Evolutionary conservation across 1,140 invertebrate species (phyloP), one percentile per base, ranked within the genome.

Genomic region (Kradibia gibbosae): DNA sequence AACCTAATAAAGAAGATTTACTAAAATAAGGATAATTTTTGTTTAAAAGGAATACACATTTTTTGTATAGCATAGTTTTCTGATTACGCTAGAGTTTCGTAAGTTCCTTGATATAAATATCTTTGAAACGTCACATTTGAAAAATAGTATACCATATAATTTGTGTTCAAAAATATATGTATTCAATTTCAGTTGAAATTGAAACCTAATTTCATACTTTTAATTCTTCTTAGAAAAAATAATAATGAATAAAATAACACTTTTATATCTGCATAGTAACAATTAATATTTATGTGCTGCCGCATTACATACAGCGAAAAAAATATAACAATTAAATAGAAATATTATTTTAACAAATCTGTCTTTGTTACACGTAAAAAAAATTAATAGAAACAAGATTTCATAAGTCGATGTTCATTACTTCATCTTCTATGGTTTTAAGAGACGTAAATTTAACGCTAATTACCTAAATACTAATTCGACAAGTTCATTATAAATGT

Each of bases 391-490:
- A 65, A 65, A 62, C 71, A 57, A 65, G 39, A 20, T 45, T 67
- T 22, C 25, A 60, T 17, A 60, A 79, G 36, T 13, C 48, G 28
- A 73, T 7, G 45, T 60, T 57, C 25, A 22, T 39, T 71, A 28
- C 15, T 73, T 50, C 31, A 42, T 42, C 36, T 80, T 80, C 7
- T 20, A 73, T 22, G n/a, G 8, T 4, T 71, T 72, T 45, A 15
- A 79, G 17, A 15, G 22, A 72, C 28, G 11, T 72, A 79, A 71
- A 3, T 39, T 79, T 79, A 72, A 72, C 67, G 62, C 55, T 80
- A 73, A 80, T 28, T 73, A 80, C 74, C 70, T 80, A 80, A 73
- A 31, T 73, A 73, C 78, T 79, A 79, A 0, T 72, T 72, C 77
- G 45, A 78, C 11, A 78, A 70, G 13, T 78, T 78, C 57, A 71